Conservation (phyloP, 2,888 invertebrate genomes). For the Zygogramma bicolorata region DNA sequence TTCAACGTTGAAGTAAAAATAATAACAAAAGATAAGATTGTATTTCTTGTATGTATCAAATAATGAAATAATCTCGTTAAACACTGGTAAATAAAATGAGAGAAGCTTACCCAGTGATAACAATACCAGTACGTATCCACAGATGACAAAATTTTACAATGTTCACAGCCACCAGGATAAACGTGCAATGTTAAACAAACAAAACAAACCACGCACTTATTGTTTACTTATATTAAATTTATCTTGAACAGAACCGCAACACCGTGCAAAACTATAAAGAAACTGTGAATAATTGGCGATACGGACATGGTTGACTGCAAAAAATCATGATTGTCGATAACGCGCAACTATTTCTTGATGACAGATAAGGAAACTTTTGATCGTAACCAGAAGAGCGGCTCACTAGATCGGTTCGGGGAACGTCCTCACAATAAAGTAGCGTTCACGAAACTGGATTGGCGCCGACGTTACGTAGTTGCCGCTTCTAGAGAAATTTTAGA, state of each 20-base stretch:
- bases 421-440: slow-evolving; percentile 53
- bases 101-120: slow-evolving; percentile 30
- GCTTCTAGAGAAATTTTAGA: not conserved
- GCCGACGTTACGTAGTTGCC: slow-evolving; percentile 52
- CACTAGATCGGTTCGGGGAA: slow-evolving; percentile 37
- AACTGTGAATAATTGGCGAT: not conserved
- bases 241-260: not conserved
- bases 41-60: slow-evolving; percentile 23
- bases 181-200: not conserved
- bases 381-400: slow-evolving; percentile 25
- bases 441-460: slow-evolving; percentile 58
- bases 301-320: not conserved
- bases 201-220: slow-evolving; percentile 15
- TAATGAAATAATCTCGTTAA: slow-evolving; percentile 26
- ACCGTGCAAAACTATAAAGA: not conserved
- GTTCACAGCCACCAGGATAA: slow-evolving; percentile 25
- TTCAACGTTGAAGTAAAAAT: slow-evolving; percentile 35
- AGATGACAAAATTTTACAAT: slow-evolving; percentile 14
- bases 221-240: not conserved
- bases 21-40: slow-evolving; percentile 41
- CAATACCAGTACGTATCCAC: slow-evolving; percentile 26
- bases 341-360: not conserved
- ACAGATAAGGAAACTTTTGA: not conserved
- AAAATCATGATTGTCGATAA: not conserved
- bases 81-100: slow-evolving; percentile 21